These are phyloP conservation scores for Onthophagus taurus DNA, from an alignment of 1,140 invertebrate genomes.

Conservation along the genomic window DNA sequence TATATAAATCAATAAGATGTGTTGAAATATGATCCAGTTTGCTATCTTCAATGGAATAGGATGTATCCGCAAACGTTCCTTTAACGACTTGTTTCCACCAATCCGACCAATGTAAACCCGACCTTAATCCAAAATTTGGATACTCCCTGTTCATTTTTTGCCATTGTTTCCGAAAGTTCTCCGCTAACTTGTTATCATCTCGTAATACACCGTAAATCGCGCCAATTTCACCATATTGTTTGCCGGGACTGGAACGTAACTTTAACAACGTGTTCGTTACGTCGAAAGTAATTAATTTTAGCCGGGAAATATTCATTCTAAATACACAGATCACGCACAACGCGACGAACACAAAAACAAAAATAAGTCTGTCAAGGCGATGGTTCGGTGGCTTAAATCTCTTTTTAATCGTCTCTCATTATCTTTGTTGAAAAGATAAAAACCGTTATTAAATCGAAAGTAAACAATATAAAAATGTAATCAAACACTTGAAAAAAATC, in stretches of 20 bases:
- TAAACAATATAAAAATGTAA: too few relatives aligned
- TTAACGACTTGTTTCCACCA: slow-evolving; percentile 73
- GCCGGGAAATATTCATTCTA: slow-evolving; percentile 37
- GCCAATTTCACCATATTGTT: slow-evolving; percentile 63
- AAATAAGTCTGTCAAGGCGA: too few relatives aligned
- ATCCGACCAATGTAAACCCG: slow-evolving; percentile 58
- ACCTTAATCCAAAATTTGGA: slow-evolving; percentile 69
- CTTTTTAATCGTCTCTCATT: too few relatives aligned
- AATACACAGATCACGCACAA: too few relatives aligned
- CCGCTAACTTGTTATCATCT: slow-evolving; percentile 47
- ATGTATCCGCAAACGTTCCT: slow-evolving; percentile 50
- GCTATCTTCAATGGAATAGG: slow-evolving; percentile 34
- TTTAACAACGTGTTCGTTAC: slow-evolving; percentile 75
- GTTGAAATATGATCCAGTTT: slow-evolving; percentile 47
- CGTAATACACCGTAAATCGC: slow-evolving; percentile 54
- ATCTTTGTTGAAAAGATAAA: too few relatives aligned
- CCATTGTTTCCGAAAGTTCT: slow-evolving; percentile 55
- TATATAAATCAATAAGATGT: slow-evolving; percentile 56
- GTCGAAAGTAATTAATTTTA: slow-evolving; percentile 74
- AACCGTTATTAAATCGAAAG: too few relatives aligned
- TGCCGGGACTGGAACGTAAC: slow-evolving; percentile 56
- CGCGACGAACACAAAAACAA: too few relatives aligned
- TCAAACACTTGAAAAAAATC: too few relatives aligned
- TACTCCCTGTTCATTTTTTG: slow-evolving; percentile 51
- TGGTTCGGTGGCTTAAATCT: too few relatives aligned